These are phyloP conservation scores for Drosophila ercepeae DNA, from an alignment of 1,140 invertebrate species.

Conservation along the genomic window DNA sequence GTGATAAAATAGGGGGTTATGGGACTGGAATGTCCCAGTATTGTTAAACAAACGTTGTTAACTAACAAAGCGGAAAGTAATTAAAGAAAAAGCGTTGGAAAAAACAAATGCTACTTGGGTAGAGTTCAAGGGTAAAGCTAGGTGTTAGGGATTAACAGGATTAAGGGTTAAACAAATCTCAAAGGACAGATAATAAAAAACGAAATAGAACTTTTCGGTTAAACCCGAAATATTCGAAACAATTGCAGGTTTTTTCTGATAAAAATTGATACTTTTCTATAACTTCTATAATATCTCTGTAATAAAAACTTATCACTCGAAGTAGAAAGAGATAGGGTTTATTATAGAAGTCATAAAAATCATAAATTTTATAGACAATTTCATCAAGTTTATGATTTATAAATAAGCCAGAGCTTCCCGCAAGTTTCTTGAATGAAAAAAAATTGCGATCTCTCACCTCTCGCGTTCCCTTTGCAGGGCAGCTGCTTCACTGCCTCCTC, in stretches of 20 bases:
- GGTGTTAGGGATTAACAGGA: neutral
- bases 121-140: too few species aligned
- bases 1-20: too few species aligned
- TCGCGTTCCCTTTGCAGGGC: constrained; percentile 85
- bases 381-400: too few species aligned
- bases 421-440: neutral
- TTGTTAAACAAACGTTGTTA: too few species aligned
- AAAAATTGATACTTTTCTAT: neutral
- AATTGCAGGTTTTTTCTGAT: too few species aligned
- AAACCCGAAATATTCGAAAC: constrained; percentile 5
- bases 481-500: constrained; percentile 29
- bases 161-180: constrained; percentile 22
- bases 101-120: neutral
- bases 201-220: constrained; percentile 5
- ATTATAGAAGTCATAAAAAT: neutral
- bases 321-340: neutral
- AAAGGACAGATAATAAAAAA: constrained; percentile 1
- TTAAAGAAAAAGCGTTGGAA: too few species aligned
- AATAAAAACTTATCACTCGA: neutral
- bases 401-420: neutral
- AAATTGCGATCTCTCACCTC: constrained; percentile 85
- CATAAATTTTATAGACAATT: neutral
- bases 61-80: too few species aligned
- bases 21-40: too few species aligned
- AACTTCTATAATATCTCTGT: neutral